Percentiles rank a stretch among this genome's conserved stretches.
These are phyloP conservation scores for Ophonus ardosiacus DNA, from an alignment of 2,888 invertebrate genomes.

Conservation along the genomic window DNA sequence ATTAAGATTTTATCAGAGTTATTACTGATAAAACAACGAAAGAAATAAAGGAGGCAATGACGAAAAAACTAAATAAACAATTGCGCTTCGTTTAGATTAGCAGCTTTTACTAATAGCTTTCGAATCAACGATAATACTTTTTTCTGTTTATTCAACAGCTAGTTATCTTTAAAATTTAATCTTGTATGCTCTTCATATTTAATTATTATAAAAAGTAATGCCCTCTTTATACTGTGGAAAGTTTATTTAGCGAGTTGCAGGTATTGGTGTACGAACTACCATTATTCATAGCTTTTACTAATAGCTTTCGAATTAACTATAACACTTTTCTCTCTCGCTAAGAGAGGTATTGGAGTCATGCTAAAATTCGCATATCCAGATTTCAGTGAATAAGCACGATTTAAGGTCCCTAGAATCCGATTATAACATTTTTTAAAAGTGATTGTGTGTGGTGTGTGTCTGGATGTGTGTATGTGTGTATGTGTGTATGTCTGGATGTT, in stretches of 20 bases:
- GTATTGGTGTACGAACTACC: constrained; percentile 1
- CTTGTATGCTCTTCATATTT: not conserved
- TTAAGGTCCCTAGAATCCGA: too few relatives aligned
- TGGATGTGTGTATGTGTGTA: too few relatives aligned
- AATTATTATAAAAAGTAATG: not conserved
- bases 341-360: too few relatives aligned
- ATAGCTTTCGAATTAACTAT: too few relatives aligned
- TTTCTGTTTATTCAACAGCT: not conserved
- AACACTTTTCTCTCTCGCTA: too few relatives aligned
- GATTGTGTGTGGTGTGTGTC: too few relatives aligned
- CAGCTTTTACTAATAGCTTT: constrained; percentile 1
- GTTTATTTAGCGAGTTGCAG: not conserved
- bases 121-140: not conserved
- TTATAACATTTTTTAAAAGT: too few relatives aligned
- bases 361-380: too few relatives aligned
- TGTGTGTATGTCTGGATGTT: too few relatives aligned
- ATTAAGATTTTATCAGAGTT: constrained; percentile 57
- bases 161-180: not conserved
- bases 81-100: constrained; percentile 3
- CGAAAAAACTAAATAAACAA: constrained; percentile 22
- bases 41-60: constrained; percentile 9
- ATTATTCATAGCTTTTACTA: constrained; percentile 31
- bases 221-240: not conserved
- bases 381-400: too few relatives aligned
- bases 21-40: constrained; percentile 39